phyloP scores from a whole-genome alignment of 2,113 vertebrate species.

The Hypomesus transpacificus region DNA sequence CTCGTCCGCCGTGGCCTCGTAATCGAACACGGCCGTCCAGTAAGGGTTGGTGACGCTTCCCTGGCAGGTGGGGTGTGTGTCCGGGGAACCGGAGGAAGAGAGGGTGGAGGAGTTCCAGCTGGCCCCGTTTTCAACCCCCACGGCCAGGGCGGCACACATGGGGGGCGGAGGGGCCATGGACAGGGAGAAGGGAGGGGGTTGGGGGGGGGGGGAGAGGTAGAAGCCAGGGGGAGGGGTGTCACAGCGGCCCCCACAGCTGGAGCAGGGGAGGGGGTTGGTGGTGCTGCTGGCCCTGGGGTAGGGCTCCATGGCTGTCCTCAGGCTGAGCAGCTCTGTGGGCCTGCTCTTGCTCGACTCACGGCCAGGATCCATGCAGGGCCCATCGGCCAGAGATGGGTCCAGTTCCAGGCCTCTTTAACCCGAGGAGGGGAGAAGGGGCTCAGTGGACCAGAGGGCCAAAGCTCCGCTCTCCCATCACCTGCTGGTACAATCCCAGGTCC shows the following conservation, averaged over 20 bases:
- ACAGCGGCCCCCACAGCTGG: constrained; percentile 71
- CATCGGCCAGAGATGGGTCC: constrained; percentile 54
- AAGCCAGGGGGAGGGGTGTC: constrained; percentile 61
- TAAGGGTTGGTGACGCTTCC: constrained; percentile 66
- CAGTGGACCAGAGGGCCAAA: constrained; percentile 46
- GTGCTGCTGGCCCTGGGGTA: constrained; percentile 60
- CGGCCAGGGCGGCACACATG: constrained; percentile 43
- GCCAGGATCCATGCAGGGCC: constrained; percentile 68
- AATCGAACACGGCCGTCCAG: constrained; percentile 89
- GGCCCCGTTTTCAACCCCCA: constrained; percentile 71
- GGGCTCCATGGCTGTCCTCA: constrained; percentile 69
- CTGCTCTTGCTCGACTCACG: constrained; percentile 66
- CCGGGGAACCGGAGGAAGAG: constrained; percentile 65
- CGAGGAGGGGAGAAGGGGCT: constrained; percentile 36
- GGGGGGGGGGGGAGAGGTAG: constrained; percentile 48
- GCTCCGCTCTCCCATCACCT: constrained; percentile 47
- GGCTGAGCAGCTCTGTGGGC: constrained; percentile 57
- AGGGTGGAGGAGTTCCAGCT: constrained; percentile 70
- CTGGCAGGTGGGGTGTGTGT: constrained; percentile 59
- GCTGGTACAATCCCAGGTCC: constrained; percentile 46
- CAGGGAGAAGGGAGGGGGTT: constrained; percentile 47
- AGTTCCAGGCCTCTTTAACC: constrained; percentile 47
- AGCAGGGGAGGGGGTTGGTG: constrained; percentile 67
- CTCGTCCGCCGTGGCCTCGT: constrained; percentile 86
- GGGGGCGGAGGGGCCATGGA: constrained; percentile 57